phyloP scores from a whole-genome alignment of 2,113 vertebrate genomes.

The Cryptotis parvus region DNA sequence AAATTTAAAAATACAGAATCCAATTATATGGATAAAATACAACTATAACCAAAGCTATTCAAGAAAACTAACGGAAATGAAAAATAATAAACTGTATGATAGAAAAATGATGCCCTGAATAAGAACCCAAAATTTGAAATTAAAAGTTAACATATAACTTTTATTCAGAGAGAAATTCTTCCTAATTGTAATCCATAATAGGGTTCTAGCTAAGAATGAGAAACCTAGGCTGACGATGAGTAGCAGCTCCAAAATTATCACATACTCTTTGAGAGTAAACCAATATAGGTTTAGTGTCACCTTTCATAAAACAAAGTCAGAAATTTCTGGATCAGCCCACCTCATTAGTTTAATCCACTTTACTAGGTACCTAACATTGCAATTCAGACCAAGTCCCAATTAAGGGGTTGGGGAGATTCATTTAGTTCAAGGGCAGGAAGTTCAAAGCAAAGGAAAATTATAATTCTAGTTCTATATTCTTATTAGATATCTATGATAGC shows the following conservation, averaged over 20 bases:
- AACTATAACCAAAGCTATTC: constrained; percentile 25
- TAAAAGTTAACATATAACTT: background rate
- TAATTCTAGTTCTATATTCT: background rate
- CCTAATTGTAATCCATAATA: background rate
- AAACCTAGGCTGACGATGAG: background rate
- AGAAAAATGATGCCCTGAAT: background rate
- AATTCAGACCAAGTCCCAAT: background rate
- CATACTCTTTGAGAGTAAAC: background rate
- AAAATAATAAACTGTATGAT: background rate
- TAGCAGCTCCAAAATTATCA: background rate
- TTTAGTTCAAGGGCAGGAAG: background rate
- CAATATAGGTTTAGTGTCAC: background rate
- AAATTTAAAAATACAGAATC: constrained; percentile 52
- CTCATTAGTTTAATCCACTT: constrained; percentile 8
- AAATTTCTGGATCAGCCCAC: background rate
- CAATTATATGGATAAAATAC: background rate
- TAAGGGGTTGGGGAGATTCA: background rate
- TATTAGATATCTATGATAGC: background rate
- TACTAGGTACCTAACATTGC: background rate
- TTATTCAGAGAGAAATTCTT: background rate
- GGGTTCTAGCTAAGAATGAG: background rate
- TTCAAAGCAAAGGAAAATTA: background rate
- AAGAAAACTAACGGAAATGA: background rate
- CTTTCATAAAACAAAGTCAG: background rate
- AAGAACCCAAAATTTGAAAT: background rate